These are phyloP conservation scores for Biston stratarius DNA, from an alignment of 2,888 invertebrate species.

Conservation along the genomic window DNA sequence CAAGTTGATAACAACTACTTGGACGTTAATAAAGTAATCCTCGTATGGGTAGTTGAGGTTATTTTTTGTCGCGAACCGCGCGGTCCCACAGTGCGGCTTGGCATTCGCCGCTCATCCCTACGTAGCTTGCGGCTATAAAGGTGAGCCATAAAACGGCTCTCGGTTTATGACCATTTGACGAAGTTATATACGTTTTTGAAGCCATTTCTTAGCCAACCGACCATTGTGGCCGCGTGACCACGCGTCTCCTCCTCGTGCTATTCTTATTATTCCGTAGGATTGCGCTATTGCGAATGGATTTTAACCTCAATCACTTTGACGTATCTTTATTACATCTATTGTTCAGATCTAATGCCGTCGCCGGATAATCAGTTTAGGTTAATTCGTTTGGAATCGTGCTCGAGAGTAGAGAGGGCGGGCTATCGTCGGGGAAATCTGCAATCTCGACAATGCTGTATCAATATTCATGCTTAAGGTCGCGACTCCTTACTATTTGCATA, in stretches of 20 bases:
- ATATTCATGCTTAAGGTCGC: conserved; percentile 85
- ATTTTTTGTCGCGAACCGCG: conserved; percentile 50
- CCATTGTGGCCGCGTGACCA: conserved; percentile 78
- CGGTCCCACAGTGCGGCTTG: conserved; percentile 55
- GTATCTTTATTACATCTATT: conserved; percentile 51
- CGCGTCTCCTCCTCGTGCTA: conserved; percentile 61
- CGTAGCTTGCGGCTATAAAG: conserved; percentile 80
- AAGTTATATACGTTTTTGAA: conserved; percentile 82
- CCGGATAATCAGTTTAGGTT: conserved; percentile 69
- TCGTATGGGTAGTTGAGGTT: conserved; percentile 30
- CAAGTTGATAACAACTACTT: conserved; percentile 21
- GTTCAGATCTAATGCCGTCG: conserved; percentile 64
- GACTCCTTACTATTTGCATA: conserved; percentile 83
- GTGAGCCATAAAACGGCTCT: conserved; percentile 82
- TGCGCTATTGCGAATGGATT: conserved; percentile 59
- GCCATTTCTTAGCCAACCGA: conserved; percentile 74
- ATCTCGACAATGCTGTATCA: conserved; percentile 84
- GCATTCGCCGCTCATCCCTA: conserved; percentile 74
- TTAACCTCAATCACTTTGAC: conserved; percentile 56
- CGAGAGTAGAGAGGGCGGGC: conserved; percentile 70
- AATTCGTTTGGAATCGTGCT: conserved; percentile 79
- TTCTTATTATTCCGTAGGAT: conserved; percentile 69
- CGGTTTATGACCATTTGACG: conserved; percentile 84
- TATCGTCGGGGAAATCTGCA: conserved; percentile 78
- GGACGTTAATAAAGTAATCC: conserved; percentile 32